Evolutionary conservation across 2,797 vertebrate genomes (phyloP).

Genomic region (Anas bahamensis): DNA sequence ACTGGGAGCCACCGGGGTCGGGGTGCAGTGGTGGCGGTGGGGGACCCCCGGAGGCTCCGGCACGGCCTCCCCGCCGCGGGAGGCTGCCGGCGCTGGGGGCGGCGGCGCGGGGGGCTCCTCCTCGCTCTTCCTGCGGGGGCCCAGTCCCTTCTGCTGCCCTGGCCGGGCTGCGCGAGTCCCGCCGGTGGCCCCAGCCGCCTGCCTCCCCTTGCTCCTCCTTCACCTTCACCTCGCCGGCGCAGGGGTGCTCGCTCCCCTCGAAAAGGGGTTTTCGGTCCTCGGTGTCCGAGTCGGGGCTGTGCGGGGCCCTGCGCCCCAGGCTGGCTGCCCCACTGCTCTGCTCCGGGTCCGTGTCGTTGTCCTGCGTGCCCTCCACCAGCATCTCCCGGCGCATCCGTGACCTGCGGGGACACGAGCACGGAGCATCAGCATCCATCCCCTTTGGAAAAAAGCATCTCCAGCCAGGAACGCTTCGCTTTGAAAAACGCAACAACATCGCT

Average conservation of each 20-base stretch:
- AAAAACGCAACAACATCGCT: fast-evolving
- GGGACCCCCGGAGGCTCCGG: not conserved
- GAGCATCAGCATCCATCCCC: fast-evolving
- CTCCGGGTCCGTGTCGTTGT: conserved; percentile 91
- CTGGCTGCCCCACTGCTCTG: conserved; percentile 75
- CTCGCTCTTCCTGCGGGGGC: conserved; percentile 79
- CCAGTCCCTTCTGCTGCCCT: conserved; percentile 69
- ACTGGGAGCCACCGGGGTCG: conserved; percentile 90
- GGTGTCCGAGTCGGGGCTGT: conserved; percentile 87
- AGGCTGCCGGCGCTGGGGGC: conserved; percentile 63
- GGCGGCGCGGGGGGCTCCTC: conserved; percentile 19
- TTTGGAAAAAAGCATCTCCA: too few species aligned
- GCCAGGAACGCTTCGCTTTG: not conserved
- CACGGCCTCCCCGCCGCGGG: conserved; percentile 67
- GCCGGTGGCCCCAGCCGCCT: conserved; percentile 23
- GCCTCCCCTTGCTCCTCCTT: conserved; percentile 88
- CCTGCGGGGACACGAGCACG: conserved; percentile 73
- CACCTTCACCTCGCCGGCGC: conserved; percentile 73
- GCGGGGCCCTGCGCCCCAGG: conserved; percentile 63
- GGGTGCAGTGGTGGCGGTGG: conserved; percentile 63
- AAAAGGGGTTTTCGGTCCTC: conserved; percentile 86
- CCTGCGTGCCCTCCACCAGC: conserved; percentile 90
- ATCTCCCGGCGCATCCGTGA: conserved; percentile 98
- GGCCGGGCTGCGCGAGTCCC: conserved; percentile 66
- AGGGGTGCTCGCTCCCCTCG: conserved; percentile 50